Base-by-base conservation (phyloP, 2,888 invertebrate species). In the Orchesella flavescens region DNA sequence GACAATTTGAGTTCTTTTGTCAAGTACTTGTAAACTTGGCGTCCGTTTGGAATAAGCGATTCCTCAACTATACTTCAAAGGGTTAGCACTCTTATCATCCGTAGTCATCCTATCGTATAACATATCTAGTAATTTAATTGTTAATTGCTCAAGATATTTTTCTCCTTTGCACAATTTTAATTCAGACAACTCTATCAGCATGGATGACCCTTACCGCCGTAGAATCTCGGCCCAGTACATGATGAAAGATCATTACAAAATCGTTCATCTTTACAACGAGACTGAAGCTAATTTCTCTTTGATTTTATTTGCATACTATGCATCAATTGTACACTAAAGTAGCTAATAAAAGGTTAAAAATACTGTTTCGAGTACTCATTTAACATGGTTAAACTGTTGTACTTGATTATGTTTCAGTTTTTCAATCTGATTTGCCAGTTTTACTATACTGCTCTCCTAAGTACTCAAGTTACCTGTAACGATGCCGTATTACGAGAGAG, bases 401-500 rank as follows among this genome's bases (percentile, higher is more conserved):
- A 49, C 15, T 7, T 23, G 24, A 63, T 10, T 43, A 23, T 17
- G 10, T 17, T 69, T 68, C 57, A 80, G 74, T 82, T 82, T 71
- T 69, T 82, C 34, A 82, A 82, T 59, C 49, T 82, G 9, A 82
- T 82, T 15, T 75, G 75, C 75, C 81, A 82, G 59, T 82, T 82
- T 61, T 82, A 82, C 49, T 82, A 69, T 61, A 15, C 19, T 15
- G 81, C 81, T 10, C 53, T 82, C 15, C 75, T 82, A 4, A 53
- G 34, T 17, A 69, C 75, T 44, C 81, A 82, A 61, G 69, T 75
- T 4, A 82, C 81, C 1, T 82, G 81, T 75, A 24, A 69, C 23
- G 65, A 34, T 1, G 81, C 81, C 1, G 69, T 82, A 17, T 21
- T 69, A 34, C 43, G 69, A 0, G 75, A 75, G 44, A 19, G 44